Evolutionary conservation across 2,113 vertebrate genomes (phyloP), one percentile per base, ranked within the genome.

Genomic region (Thunnus maccoyii): DNA sequence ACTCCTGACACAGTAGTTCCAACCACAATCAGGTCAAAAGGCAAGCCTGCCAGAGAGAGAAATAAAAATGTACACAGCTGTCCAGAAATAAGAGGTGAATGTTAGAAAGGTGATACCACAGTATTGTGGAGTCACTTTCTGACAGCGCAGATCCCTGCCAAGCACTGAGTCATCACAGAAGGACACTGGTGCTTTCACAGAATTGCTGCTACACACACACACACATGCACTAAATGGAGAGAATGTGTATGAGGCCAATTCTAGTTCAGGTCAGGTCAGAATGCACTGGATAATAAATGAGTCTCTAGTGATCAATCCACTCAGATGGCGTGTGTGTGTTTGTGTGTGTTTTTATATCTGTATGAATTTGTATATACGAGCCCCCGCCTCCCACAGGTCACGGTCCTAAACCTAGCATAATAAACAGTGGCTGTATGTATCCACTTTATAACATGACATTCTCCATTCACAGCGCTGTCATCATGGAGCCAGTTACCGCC

Each of bases 401-500:
- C 68, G 11, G 57, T 81, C 72, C 83, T 72, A 87, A 82, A 84
- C 68, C 62, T 5, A 60, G 83, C 83, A 89, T 86, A 85, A 85
- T 84, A 86, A 91, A 82, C 91, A 86, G 44, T 57, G 85, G 66
- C 75, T 86, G 85, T 68, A 86, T 76, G 84, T 52, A 86, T 88
- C 67, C 86, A 74, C 82, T 89, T 86, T 90, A 85, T 83, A 82
- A 84, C 84, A 88, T 89, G 91, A 90, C 89, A 89, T 57, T 50
- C 80, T 85, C 88, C 78, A 90, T 91, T 90, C 88, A 83, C 80
- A 11, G 82, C 15, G 76, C 91, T 87, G 91, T 90, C 92, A 89
- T 90, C 89, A 83, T 69, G 71, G 54, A 90, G 82, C 85, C 82
- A 87, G 88, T 91, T 89, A 91, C 57, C 30, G 52, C 80, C 86